These are phyloP conservation scores for Ectropis grisescens DNA, from an alignment of 1,140 invertebrate species.

Conservation along the genomic window DNA sequence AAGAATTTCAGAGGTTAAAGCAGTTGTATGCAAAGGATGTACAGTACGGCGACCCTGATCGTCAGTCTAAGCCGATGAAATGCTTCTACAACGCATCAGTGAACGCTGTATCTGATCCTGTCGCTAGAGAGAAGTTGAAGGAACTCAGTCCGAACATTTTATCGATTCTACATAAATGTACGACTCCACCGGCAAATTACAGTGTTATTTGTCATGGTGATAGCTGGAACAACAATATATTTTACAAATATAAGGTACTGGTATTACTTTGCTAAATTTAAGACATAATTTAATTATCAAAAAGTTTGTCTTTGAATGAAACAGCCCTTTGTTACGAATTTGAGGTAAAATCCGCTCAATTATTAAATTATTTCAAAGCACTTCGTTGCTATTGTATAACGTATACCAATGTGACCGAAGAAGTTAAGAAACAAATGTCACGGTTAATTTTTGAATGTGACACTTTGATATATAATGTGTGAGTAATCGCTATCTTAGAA, in stretches of 20 bases:
- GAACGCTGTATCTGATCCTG: constrained; percentile 23
- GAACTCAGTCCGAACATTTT: constrained; percentile 21
- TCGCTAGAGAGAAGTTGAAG: constrained; percentile 23
- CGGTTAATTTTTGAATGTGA: too few species aligned
- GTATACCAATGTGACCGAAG: too few species aligned
- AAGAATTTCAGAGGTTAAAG: constrained; percentile 28
- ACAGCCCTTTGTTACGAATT: too few species aligned
- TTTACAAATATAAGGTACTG: constrained; percentile 40
- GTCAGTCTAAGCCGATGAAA: constrained; percentile 24
- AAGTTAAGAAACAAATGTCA: too few species aligned
- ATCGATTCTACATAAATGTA: constrained; percentile 29
- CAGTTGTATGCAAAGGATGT: constrained; percentile 26
- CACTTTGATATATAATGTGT: too few species aligned
- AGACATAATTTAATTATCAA: too few species aligned
- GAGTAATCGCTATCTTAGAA: too few species aligned
- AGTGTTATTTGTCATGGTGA: constrained; percentile 45
- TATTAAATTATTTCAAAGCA: too few species aligned
- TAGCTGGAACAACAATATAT: constrained; percentile 47
- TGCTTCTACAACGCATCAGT: constrained; percentile 39
- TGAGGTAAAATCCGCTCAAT: too few species aligned
- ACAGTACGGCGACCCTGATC: constrained; percentile 27
- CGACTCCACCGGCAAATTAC: constrained; percentile 18
- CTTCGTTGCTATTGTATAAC: too few species aligned
- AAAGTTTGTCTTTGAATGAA: too few species aligned
- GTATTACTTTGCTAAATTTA: too few species aligned